These are phyloP conservation scores for Ips nitidus DNA, from an alignment of 1,140 invertebrate species.

Conservation along the genomic window DNA sequence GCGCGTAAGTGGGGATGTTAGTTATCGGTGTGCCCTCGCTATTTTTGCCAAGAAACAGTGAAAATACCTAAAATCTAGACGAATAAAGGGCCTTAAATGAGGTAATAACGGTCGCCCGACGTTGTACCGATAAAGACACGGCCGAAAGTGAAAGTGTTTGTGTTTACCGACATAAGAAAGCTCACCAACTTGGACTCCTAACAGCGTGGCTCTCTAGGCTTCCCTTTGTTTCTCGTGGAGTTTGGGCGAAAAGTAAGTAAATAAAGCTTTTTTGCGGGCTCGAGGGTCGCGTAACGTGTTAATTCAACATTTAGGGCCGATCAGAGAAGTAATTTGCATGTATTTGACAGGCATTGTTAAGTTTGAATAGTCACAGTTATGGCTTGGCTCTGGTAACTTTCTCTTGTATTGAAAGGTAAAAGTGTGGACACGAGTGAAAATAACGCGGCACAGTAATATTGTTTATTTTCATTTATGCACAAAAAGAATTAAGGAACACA, in stretches of 20 bases:
- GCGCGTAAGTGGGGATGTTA: slow-evolving; percentile 48
- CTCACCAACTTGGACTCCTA: slow-evolving; percentile 44
- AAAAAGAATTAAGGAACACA: background rate
- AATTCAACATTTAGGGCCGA: background rate
- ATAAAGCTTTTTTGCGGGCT: slow-evolving; percentile 13
- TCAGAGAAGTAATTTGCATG: background rate
- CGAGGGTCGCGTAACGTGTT: background rate
- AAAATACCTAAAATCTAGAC: slow-evolving; percentile 41
- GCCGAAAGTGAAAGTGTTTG: slow-evolving; percentile 44
- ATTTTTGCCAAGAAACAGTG: slow-evolving; percentile 43
- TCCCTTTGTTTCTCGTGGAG: slow-evolving; percentile 49
- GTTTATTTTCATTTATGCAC: slow-evolving; percentile 23
- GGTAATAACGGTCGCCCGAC: slow-evolving; percentile 13
- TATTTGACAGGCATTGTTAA: background rate
- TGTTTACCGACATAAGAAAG: slow-evolving; percentile 42
- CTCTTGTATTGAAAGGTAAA: slow-evolving; percentile 23
- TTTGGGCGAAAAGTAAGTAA: slow-evolving; percentile 47
- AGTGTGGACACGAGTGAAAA: slow-evolving; percentile 18
- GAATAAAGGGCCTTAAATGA: slow-evolving; percentile 34
- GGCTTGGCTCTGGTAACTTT: slow-evolving; percentile 32
- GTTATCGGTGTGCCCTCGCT: slow-evolving; percentile 38
- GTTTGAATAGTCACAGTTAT: slow-evolving; percentile 19
- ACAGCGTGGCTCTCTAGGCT: slow-evolving; percentile 50
- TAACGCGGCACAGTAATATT: slow-evolving; percentile 6
- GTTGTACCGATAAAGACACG: slow-evolving; percentile 24